Evolutionary conservation across 2,113 vertebrate genomes (phyloP).

Genomic region (Tiliqua scincoides): DNA sequence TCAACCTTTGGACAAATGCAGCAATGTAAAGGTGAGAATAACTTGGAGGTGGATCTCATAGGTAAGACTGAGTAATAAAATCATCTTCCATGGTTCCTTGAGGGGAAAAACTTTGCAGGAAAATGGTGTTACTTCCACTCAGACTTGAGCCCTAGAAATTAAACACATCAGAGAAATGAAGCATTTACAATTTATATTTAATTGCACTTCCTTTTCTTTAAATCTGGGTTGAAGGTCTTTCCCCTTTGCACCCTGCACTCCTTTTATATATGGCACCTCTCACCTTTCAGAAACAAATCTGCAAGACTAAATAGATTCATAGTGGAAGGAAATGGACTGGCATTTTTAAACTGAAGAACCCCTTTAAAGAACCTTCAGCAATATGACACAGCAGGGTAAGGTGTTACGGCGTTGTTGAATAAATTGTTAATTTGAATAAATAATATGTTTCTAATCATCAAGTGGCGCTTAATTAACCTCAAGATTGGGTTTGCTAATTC

Average conservation of each 20-base stretch:
- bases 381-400: constrained; percentile 57
- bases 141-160: not conserved
- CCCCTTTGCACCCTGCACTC: not conserved
- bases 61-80: not conserved
- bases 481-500: constrained; percentile 73
- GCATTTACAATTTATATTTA: not conserved
- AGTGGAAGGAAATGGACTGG: not conserved
- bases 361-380: constrained; percentile 48
- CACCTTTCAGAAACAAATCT: not conserved
- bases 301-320: not conserved
- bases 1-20: not conserved
- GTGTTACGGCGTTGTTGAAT: constrained; percentile 58
- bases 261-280: not conserved
- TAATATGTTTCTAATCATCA: constrained; percentile 75
- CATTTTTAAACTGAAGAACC: constrained; percentile 58
- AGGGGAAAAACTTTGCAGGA: not conserved
- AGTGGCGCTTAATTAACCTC: constrained; percentile 76
- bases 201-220: not conserved
- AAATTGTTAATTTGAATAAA: constrained; percentile 77
- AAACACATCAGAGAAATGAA: not conserved
- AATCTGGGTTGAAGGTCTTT: not conserved
- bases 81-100: not conserved
- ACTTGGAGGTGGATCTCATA: not conserved
- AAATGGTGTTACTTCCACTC: not conserved
- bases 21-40: not conserved